phyloP scores from a whole-genome alignment of 2,888 invertebrate genomes.

The Lasioglossum villosulum region DNA sequence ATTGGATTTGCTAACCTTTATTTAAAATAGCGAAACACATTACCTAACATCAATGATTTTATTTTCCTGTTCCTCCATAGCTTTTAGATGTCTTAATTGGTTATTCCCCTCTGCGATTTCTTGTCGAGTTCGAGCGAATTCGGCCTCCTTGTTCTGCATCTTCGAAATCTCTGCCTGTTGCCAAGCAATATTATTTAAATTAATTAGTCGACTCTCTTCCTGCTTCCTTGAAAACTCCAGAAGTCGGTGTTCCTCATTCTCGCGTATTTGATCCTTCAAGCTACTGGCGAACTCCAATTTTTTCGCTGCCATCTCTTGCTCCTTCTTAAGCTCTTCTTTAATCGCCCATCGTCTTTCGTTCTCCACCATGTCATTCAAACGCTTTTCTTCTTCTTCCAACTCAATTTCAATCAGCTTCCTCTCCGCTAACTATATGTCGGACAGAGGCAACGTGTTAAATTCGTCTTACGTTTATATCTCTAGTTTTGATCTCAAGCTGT shows the following conservation, averaged over 20 bases:
- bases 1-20: background rate
- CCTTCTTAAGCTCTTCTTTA: constrained; percentile 86
- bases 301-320: constrained; percentile 82
- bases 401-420: constrained; percentile 83
- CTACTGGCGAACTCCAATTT: constrained; percentile 87
- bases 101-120: constrained; percentile 86
- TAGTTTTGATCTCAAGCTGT: background rate
- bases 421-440: constrained; percentile 76
- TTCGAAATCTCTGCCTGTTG: constrained; percentile 88
- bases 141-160: constrained; percentile 78
- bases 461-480: background rate
- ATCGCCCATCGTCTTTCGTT: constrained; percentile 87
- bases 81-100: constrained; percentile 87
- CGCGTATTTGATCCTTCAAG: constrained; percentile 86
- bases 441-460: constrained; percentile 2
- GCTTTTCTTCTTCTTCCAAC: constrained; percentile 83
- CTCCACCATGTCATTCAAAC: constrained; percentile 90
- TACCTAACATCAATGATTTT: constrained; percentile 88
- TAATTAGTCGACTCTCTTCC: constrained; percentile 88
- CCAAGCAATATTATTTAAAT: constrained; percentile 88
- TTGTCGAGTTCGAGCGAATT: constrained; percentile 72
- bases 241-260: constrained; percentile 85
- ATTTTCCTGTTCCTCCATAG: constrained; percentile 88
- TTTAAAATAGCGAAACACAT: constrained; percentile 19
- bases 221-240: constrained; percentile 89